Percentiles rank a stretch among this genome's conserved stretches.
phyloP scores from a whole-genome alignment of 2,113 vertebrate species.

The Callopanchax toddi region DNA sequence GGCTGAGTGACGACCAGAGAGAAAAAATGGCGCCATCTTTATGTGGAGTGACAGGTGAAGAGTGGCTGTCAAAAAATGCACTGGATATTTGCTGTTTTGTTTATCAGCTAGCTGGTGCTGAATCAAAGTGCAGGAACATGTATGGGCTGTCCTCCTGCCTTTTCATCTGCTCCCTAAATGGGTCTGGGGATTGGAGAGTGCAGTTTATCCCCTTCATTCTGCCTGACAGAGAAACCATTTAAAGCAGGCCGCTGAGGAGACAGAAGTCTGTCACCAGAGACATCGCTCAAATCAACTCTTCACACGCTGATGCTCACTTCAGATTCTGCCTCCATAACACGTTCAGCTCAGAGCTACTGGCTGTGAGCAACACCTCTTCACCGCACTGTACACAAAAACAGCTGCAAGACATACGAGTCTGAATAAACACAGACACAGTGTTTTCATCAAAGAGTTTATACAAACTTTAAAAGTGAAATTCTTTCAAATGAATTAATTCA shows the following conservation, averaged over 20 bases:
- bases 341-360: conserved; percentile 1
- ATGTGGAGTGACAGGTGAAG: conserved; percentile 35
- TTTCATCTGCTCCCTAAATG: conserved; percentile 46
- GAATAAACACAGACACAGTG: neutral
- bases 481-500: too few species aligned
- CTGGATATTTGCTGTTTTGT: conserved; percentile 46
- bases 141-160: conserved; percentile 39
- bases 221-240: conserved; percentile 47
- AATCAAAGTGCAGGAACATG: conserved; percentile 37
- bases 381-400: too few species aligned
- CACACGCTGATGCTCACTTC: conserved; percentile 24
- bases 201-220: conserved; percentile 42
- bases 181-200: conserved; percentile 48
- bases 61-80: conserved; percentile 44
- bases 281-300: conserved; percentile 45
- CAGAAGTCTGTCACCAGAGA: conserved; percentile 41
- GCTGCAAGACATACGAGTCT: conserved; percentile 7
- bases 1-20: conserved; percentile 10
- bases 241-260: conserved; percentile 28
- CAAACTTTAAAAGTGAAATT: too few species aligned
- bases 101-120: conserved; percentile 26
- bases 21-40: neutral
- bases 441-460: too few species aligned
- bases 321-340: conserved; percentile 10
- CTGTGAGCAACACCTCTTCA: conserved; percentile 11